Conservation (phyloP, 2,888 invertebrate species). For the Platycheirus rosarum region DNA sequence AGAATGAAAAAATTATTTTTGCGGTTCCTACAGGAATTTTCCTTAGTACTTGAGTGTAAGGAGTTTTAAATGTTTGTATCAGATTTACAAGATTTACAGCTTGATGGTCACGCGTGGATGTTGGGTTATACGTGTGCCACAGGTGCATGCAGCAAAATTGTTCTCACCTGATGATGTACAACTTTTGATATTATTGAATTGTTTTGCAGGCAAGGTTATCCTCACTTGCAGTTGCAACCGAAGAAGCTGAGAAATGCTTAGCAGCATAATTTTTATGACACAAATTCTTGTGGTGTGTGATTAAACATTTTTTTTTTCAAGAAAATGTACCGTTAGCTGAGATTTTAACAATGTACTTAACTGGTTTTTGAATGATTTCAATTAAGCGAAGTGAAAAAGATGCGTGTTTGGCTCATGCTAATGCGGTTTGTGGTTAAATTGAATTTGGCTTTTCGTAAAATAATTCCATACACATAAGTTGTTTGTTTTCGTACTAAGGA, state of each 20-base stretch:
- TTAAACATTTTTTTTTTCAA: constrained; percentile 43
- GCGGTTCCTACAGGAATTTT: constrained; percentile 52
- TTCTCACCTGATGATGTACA: constrained; percentile 65
- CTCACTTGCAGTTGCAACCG: constrained; percentile 20
- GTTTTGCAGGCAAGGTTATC: constrained; percentile 35
- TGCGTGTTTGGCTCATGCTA: constrained; percentile 37
- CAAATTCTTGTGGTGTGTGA: constrained; percentile 43
- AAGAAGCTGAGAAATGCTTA: constrained; percentile 20
- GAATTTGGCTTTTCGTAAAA: too few relatives aligned
- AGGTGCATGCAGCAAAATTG: constrained; percentile 64
- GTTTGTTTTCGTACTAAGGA: too few relatives aligned
- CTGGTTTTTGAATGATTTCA: constrained; percentile 65
- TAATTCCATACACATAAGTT: too few relatives aligned
- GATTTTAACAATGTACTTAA: constrained; percentile 46
- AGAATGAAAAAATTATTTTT: constrained; percentile 37
- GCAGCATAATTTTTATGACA: constrained; percentile 56
- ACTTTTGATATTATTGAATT: constrained; percentile 26
- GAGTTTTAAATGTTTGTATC: constrained; percentile 33
- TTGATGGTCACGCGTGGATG: constrained; percentile 66
- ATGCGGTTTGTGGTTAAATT: constrained; percentile 63
- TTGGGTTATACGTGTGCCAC: constrained; percentile 50
- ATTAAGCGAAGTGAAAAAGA: constrained; percentile 42
- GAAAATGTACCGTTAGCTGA: constrained; percentile 60
- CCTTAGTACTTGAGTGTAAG: constrained; percentile 14
- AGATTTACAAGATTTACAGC: constrained; percentile 60